Base-by-base conservation (phyloP, 1,140 invertebrate species). In the Rhynchophorus ferrugineus region DNA sequence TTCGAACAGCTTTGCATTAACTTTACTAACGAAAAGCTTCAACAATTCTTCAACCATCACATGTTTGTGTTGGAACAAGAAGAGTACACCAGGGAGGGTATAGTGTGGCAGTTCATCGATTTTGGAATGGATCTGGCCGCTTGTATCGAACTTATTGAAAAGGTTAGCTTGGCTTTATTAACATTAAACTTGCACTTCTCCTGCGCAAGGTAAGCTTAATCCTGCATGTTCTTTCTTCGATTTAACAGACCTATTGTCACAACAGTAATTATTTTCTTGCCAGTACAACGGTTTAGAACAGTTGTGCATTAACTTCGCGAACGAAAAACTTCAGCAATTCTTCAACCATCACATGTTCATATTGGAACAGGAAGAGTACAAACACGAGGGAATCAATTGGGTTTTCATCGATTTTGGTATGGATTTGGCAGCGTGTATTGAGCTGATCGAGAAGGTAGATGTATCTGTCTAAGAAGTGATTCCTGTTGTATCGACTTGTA, bases 1-100 rank as follows among this genome's bases (percentile, higher is more conserved):
- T 97, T 97, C 77, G 94, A 98, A 75, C 94, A 97, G 81, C 82
- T 98, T 75, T 89, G 94, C 80, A 98, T 98, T 85, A 96, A 97
- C 82, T 95, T 95, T 77, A 95, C 92, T 74, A 96, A 95, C 74
- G 91, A 96, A 74, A 92, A 94, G 77, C 81, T 95, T 54, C 92
- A 95, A 77, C 91, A 95, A 77, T 95, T 95, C 80, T 95, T 95
- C 84, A 95, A 95, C 76, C 91, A 95, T 76, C 89, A 94, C 83
- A 95, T 95, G 92, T 95, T 96, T 75, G 91, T 95, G 57, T 79
- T 95, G 69, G 93, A 96, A 75, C 91, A 95, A 85, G 90, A 94
- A 78, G 93, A 96, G 70, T 97, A 96, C 79, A 92, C 89, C 70
- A 84, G 80, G 69, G 91, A 95, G 75, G 89, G 89, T 66, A 95